Evolutionary conservation across 2,797 vertebrate genomes (phyloP).

Genomic region (Psittacula echo): DNA sequence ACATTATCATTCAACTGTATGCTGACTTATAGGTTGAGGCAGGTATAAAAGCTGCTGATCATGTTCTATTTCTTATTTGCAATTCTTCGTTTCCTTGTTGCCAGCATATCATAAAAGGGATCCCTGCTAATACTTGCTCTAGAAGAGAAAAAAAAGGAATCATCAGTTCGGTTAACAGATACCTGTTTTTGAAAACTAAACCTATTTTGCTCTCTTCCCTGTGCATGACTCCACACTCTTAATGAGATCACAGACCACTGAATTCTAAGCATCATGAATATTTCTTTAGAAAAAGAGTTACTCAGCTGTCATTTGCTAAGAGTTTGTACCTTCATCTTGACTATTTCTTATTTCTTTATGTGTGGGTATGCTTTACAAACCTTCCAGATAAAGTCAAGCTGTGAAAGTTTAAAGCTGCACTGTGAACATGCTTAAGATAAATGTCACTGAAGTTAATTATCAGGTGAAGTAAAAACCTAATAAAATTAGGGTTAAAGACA

Average conservation of each 20-base stretch:
- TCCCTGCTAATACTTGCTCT: conserved; percentile 99
- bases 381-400: background rate
- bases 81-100: conserved; percentile 95
- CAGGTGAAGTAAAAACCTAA: background rate
- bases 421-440: background rate
- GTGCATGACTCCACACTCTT: background rate
- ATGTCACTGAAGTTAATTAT: background rate
- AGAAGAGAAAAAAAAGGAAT: conserved; percentile 29
- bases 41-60: background rate
- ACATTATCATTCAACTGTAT: background rate
- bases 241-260: background rate
- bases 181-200: background rate
- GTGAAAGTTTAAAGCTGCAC: background rate
- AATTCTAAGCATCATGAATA: background rate
- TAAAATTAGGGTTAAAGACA: background rate
- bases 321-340: background rate
- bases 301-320: background rate
- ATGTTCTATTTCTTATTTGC: conserved; percentile 90
- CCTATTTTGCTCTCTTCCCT: background rate
- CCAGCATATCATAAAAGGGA: conserved; percentile 98
- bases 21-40: background rate
- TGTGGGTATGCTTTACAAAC: background rate
- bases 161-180: background rate
- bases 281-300: background rate
- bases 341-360: background rate